These are phyloP conservation scores for Ceratotherium simum DNA, from an alignment of 2,113 vertebrate species.

Conservation along the genomic window DNA sequence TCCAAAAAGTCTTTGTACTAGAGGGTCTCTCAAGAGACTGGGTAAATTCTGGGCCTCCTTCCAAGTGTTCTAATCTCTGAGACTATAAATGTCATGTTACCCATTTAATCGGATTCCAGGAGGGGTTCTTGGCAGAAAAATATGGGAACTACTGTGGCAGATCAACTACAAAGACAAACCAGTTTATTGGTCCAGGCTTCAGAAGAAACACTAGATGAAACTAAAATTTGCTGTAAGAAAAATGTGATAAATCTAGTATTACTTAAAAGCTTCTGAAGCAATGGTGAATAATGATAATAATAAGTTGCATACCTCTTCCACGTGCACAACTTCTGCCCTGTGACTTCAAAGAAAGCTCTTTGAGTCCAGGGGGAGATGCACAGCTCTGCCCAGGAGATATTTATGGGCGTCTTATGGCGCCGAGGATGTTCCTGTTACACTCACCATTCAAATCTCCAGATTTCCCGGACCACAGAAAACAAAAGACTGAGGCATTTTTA, in stretches of 20 bases:
- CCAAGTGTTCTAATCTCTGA: constrained; percentile 79
- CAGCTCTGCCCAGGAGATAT: constrained; percentile 65
- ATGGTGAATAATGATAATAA: constrained; percentile 68
- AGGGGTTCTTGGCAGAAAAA: constrained; percentile 78
- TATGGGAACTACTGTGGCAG: constrained; percentile 75
- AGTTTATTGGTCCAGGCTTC: constrained; percentile 79
- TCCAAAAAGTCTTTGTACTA: constrained; percentile 46
- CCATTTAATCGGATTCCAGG: constrained; percentile 79
- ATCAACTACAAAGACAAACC: constrained; percentile 81
- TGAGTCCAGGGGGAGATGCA: constrained; percentile 49
- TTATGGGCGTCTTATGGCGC: constrained; percentile 71
- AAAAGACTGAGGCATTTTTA: constrained; percentile 51
- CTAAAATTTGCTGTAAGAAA: constrained; percentile 79
- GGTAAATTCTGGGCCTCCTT: constrained; percentile 72
- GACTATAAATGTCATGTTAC: constrained; percentile 81
- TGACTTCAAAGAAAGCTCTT: constrained; percentile 78
- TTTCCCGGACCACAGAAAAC: constrained; percentile 64
- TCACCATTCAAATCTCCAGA: constrained; percentile 52
- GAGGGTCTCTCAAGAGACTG: constrained; percentile 64
- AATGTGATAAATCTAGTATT: constrained; percentile 81
- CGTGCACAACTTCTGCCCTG: constrained; percentile 61
- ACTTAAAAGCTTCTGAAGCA: constrained; percentile 79
- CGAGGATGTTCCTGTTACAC: constrained; percentile 66
- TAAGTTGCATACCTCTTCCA: constrained; percentile 73
- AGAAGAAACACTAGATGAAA: constrained; percentile 80